These are phyloP conservation scores for Stenichneumon culpator DNA, from an alignment of 2,888 invertebrate genomes.

Conservation along the genomic window DNA sequence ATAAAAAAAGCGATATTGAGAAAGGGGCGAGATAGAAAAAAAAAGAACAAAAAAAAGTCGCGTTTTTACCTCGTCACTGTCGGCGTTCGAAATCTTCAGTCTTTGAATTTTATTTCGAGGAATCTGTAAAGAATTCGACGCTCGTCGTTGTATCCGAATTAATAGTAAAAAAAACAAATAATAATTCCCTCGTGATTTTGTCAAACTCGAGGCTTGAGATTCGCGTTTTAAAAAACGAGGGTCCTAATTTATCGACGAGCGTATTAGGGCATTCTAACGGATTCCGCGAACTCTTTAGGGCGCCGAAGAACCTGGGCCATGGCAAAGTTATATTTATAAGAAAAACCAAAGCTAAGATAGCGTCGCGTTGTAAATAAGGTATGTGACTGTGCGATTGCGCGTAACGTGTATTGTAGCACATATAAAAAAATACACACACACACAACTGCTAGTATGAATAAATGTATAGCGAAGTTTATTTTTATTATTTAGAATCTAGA, in stretches of 20 bases:
- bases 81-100: conserved; percentile 57
- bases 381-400: conserved; percentile 65
- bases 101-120: conserved; percentile 44
- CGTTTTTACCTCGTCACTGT: conserved; percentile 67
- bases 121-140: conserved; percentile 36
- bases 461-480: conserved; percentile 83
- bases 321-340: conserved; percentile 70
- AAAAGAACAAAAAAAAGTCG: conserved; percentile 46
- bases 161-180: conserved; percentile 42
- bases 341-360: conserved; percentile 73
- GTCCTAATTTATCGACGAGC: conserved; percentile 31
- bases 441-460: conserved; percentile 74
- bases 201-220: conserved; percentile 18
- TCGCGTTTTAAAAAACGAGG: conserved; percentile 21
- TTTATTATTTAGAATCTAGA: conserved; percentile 81
- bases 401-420: conserved; percentile 76
- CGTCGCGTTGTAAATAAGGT: conserved; percentile 79
- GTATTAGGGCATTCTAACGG: conserved; percentile 44
- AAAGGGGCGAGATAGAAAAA: conserved; percentile 56
- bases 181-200: background rate
- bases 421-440: conserved; percentile 67
- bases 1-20: conserved; percentile 64
- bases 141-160: conserved; percentile 64
- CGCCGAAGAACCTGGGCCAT: conserved; percentile 60
- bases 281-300: conserved; percentile 54